Evolutionary conservation across 2,797 vertebrate species (phyloP).

Genomic region (Lophius americanus): DNA sequence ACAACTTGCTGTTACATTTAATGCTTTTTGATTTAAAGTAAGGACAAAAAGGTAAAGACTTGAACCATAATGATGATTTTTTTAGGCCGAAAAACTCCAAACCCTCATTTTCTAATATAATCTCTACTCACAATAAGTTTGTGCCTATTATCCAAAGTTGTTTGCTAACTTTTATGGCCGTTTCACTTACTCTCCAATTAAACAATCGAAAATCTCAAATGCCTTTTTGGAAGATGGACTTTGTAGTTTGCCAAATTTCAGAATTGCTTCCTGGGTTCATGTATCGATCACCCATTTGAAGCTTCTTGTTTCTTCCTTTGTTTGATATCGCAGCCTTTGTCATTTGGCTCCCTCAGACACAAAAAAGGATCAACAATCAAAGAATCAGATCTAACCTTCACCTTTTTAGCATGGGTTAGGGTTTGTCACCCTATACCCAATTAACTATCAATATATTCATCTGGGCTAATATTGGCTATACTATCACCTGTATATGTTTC

Average conservation of each 20-base stretch:
- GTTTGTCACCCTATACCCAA: neutral
- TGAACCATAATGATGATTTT: slow-evolving; percentile 7
- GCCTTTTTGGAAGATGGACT: no score
- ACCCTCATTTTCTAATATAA: slow-evolving; percentile 34
- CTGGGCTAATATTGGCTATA: no score
- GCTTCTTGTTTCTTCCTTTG: no score
- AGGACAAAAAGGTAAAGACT: neutral
- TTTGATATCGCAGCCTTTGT: no score
- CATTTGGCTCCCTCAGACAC: no score
- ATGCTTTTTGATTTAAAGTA: neutral
- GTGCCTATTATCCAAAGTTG: slow-evolving; percentile 29
- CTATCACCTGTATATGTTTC: neutral
- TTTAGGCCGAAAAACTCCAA: slow-evolving; percentile 2
- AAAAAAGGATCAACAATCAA: neutral
- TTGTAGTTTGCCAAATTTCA: no score
- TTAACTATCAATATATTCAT: no score
- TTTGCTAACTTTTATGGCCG: slow-evolving; percentile 26
- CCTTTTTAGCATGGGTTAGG: neutral
- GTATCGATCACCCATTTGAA: no score
- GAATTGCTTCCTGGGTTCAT: no score
- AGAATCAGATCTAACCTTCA: slow-evolving; percentile 4
- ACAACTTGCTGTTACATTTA: no score
- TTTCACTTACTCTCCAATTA: slow-evolving; percentile 18
- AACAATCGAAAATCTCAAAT: no score
- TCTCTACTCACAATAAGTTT: slow-evolving; percentile 17